These are phyloP conservation scores for Hipposideros larvatus DNA, from an alignment of 2,797 vertebrate species.

Conservation along the genomic window DNA sequence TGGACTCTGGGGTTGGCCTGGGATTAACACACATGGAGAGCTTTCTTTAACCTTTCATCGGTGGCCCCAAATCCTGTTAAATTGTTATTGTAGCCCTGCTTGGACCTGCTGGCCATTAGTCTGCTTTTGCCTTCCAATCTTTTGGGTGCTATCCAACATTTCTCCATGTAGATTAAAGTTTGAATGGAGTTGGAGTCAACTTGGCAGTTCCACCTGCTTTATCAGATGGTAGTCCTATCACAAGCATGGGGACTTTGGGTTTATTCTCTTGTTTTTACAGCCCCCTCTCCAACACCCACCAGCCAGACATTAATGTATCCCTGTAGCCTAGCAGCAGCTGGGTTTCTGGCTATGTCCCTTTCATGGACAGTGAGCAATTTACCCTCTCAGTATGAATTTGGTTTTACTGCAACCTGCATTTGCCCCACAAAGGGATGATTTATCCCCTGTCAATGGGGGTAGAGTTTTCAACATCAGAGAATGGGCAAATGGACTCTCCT, in stretches of 20 bases:
- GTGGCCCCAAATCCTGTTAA: neutral
- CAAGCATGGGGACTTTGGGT: neutral
- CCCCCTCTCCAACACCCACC: neutral
- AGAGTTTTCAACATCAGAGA: neutral
- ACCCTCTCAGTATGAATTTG: neutral
- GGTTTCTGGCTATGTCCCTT: neutral
- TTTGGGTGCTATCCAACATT: neutral
- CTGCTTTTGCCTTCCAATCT: neutral
- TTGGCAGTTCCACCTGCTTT: neutral
- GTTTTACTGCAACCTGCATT: neutral
- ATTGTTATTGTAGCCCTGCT: neutral
- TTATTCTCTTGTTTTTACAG: neutral
- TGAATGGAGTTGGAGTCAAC: neutral
- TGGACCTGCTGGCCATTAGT: neutral
- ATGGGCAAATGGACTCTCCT: neutral
- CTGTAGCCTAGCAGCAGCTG: neutral
- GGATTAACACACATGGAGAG: neutral
- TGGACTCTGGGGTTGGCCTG: neutral
- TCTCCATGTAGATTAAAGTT: neutral
- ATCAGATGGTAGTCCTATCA: neutral
- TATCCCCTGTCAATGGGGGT: neutral
- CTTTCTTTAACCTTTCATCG: neutral
- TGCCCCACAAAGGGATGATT: neutral
- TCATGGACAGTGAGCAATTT: neutral
- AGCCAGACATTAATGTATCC: neutral